Evolutionary conservation across 2,113 vertebrate genomes (phyloP).

Genomic region (Notarius lentiginosus): DNA sequence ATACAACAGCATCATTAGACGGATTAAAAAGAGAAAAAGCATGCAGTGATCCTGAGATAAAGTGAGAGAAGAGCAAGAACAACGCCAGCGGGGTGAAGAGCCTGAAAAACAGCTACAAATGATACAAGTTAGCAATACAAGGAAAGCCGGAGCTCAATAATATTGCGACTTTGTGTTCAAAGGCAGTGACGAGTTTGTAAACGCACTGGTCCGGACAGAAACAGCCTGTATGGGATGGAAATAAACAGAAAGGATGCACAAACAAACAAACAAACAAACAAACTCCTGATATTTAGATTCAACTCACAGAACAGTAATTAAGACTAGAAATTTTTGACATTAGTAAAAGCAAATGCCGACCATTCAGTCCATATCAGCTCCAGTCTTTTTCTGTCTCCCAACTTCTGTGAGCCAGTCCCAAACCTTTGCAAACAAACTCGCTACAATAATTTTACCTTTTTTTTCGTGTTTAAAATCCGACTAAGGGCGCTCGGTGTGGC

Average conservation of each 20-base stretch:
- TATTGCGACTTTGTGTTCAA: neutral
- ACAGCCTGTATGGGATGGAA: neutral
- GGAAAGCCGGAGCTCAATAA: neutral
- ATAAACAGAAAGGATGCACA: neutral
- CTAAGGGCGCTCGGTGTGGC: constrained; percentile 78
- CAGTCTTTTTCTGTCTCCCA: constrained; percentile 68
- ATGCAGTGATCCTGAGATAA: neutral
- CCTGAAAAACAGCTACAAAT: neutral
- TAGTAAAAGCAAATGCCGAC: constrained; percentile 46
- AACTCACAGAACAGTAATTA: neutral
- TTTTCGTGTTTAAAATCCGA: constrained; percentile 77
- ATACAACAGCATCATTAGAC: constrained; percentile 29
- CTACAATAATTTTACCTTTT: constrained; percentile 77
- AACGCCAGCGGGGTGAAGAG: neutral
- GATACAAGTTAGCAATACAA: neutral
- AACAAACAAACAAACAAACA: neutral
- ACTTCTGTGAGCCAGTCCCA: constrained; percentile 75
- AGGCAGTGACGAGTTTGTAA: constrained; percentile 20
- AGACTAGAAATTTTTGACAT: constrained; percentile 3
- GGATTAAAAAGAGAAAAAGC: neutral
- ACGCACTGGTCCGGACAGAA: neutral
- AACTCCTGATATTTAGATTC: neutral
- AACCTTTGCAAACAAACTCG: constrained; percentile 62
- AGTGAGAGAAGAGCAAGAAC: neutral
- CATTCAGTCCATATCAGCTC: constrained; percentile 48